Percentiles rank a stretch among this genome's conserved stretches.
Conservation (phyloP, 2,888 invertebrate species). For the Beris morrisii region DNA sequence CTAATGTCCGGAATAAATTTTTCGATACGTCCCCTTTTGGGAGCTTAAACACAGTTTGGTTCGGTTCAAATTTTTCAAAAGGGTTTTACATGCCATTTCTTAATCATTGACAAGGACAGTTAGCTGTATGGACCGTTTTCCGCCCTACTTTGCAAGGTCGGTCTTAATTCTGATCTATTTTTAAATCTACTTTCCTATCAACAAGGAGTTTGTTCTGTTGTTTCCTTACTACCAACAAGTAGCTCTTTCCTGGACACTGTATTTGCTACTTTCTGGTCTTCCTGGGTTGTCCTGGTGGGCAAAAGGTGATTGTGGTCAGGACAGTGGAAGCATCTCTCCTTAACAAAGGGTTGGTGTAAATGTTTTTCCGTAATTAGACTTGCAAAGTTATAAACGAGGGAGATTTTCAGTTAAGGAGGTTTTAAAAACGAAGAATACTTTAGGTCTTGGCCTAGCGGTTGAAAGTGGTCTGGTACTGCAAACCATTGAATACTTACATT, state of each 20-base stretch:
- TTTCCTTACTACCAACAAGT: too few species aligned
- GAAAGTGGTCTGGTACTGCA: too few species aligned
- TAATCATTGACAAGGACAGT: background rate
- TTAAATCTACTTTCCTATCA: too few species aligned
- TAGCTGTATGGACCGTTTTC: too few species aligned
- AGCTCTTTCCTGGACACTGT: too few species aligned
- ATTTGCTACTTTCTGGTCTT: background rate
- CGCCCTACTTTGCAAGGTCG: too few species aligned
- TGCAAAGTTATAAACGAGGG: constrained; percentile 17
- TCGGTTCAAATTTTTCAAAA: constrained; percentile 13
- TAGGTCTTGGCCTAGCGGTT: too few species aligned
- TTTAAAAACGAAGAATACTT: background rate
- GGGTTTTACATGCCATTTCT: constrained; percentile 5
- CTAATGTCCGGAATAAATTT: constrained; percentile 38
- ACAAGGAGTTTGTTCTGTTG: too few species aligned
- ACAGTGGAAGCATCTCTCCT: background rate
- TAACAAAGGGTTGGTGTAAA: constrained; percentile 5
- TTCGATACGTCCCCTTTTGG: constrained; percentile 9
- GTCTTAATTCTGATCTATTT: too few species aligned
- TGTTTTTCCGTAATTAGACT: constrained; percentile 31
- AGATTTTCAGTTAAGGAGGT: constrained; percentile 9
- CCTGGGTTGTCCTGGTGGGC: background rate
- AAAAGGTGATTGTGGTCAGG: background rate
- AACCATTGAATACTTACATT: too few species aligned
- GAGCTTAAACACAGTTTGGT: constrained; percentile 14